phyloP scores from a whole-genome alignment of 2,888 invertebrate genomes.

The Sipha maydis region DNA sequence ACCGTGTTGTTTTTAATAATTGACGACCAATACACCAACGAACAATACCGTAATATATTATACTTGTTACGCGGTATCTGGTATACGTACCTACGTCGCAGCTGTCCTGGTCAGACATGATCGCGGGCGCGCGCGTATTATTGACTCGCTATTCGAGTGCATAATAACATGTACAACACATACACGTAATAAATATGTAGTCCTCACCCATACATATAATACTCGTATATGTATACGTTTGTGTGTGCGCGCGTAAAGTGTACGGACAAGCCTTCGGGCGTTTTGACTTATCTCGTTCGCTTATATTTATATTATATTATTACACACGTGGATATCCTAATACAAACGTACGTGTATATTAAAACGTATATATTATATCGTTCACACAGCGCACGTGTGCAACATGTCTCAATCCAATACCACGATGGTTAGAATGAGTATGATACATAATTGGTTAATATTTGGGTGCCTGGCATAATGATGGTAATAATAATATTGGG shows the following conservation, averaged over 20 bases:
- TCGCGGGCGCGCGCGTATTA: background rate
- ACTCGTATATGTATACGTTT: background rate
- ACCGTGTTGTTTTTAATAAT: too few relatives aligned
- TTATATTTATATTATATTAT: background rate
- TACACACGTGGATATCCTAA: background rate
- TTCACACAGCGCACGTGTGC: conserved; percentile 18
- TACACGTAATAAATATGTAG: background rate
- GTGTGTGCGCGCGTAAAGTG: background rate
- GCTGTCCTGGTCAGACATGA: background rate
- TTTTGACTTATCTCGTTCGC: background rate
- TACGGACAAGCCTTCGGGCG: background rate
- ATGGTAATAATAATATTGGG: too few relatives aligned
- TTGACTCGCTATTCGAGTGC: background rate
- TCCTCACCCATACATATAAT: background rate
- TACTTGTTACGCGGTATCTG: too few relatives aligned
- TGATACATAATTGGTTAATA: too few relatives aligned
- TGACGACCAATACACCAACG: too few relatives aligned
- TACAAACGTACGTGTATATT: background rate
- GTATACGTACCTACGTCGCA: too few relatives aligned
- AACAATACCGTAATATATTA: too few relatives aligned
- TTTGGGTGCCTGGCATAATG: too few relatives aligned
- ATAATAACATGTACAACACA: background rate
- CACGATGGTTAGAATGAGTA: background rate
- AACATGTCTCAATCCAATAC: conserved; percentile 27
- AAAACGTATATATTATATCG: conserved; percentile 1